A percentile compares a stretch with the other conserved stretches of the same genome.
phyloP scores from a whole-genome alignment of 1,140 invertebrate species.

The Bombus turneri region DNA sequence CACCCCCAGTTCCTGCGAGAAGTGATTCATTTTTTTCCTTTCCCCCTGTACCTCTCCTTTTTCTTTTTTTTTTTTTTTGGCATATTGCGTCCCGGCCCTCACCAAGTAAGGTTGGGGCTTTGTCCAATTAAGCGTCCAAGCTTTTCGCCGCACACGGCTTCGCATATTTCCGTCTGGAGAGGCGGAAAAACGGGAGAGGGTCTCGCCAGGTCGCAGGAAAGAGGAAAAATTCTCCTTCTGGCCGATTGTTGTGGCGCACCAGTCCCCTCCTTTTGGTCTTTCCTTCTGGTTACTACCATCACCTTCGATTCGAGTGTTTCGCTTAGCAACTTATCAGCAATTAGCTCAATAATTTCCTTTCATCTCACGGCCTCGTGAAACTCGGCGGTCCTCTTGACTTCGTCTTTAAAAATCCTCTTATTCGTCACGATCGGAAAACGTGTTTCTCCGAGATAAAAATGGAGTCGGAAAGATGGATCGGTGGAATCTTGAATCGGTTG shows the following conservation, averaged over 20 bases:
- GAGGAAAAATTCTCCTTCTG: constrained; percentile 71
- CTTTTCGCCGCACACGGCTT: constrained; percentile 74
- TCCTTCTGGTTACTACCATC: constrained; percentile 35
- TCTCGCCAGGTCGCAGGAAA: constrained; percentile 65
- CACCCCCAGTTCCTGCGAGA: constrained; percentile 66
- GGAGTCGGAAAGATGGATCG: not conserved
- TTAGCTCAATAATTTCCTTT: constrained; percentile 79
- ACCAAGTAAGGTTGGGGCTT: constrained; percentile 78
- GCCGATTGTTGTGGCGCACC: constrained; percentile 57
- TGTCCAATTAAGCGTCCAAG: constrained; percentile 81
- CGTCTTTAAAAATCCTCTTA: constrained; percentile 57
- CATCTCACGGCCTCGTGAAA: constrained; percentile 70
- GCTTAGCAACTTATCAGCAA: constrained; percentile 75
- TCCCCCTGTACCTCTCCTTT: not conserved
- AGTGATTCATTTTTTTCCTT: constrained; percentile 74
- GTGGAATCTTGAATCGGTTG: no score
- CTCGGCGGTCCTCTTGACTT: constrained; percentile 30
- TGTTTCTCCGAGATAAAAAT: not conserved
- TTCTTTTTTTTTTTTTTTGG: constrained; percentile 68
- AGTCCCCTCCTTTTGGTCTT: constrained; percentile 30
- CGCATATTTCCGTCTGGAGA: constrained; percentile 80
- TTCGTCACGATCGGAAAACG: not conserved
- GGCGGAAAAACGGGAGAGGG: constrained; percentile 69
- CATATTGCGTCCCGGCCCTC: constrained; percentile 76
- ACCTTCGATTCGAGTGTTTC: constrained; percentile 69